Evolutionary conservation across 1,140 invertebrate species (phyloP), one percentile per base, ranked within the genome.

Genomic region (Goniozus legneri): DNA sequence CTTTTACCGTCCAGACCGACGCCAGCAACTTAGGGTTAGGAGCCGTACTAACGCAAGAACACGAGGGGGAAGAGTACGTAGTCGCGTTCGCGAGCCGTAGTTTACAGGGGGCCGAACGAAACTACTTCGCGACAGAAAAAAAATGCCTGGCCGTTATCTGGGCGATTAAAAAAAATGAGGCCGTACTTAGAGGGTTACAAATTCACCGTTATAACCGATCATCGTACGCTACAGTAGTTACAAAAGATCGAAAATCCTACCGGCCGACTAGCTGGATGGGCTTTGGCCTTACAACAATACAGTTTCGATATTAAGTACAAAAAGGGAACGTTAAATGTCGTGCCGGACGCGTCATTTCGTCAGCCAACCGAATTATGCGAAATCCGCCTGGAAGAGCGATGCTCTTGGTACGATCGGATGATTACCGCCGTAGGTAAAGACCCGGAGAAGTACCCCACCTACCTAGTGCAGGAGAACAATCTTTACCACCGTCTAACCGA

Each of bases 151-250:
- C 14, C 49, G n/a, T n/a, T n/a, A n/a, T n/a, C n/a, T n/a, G n/a
- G n/a, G n/a, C n/a, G n/a, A n/a, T n/a, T n/a, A n/a, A 54, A 61
- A 65, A 75, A 34, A 74, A 75, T 45, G 32, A 60, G n/a, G 50
- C 52, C 16, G 81, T 71, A 59, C 37, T 80, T 2, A 64, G 71
- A 42, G 67, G n/a, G 67, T 2, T 59, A 46, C 8, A 45, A 67
- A 10, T 78, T 82, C 43, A 69, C 33, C 3, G 64, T 79, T 0
- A 50, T 73, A n/a, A 80, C 78, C 0, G 77, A 82, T 47, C 76
- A 79, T 46, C 55, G 62, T 27, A 62, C 70, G 8, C 54, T 81
- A 3, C 49, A 52, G 20, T 81, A 73, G 70, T 54, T 81, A 3
- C 50, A 63, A 16, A 62, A 62, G 2, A 54, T 76, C 2, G 73